Evolutionary conservation across 2,797 vertebrate species (phyloP).

Genomic region (Sylvia borin): DNA sequence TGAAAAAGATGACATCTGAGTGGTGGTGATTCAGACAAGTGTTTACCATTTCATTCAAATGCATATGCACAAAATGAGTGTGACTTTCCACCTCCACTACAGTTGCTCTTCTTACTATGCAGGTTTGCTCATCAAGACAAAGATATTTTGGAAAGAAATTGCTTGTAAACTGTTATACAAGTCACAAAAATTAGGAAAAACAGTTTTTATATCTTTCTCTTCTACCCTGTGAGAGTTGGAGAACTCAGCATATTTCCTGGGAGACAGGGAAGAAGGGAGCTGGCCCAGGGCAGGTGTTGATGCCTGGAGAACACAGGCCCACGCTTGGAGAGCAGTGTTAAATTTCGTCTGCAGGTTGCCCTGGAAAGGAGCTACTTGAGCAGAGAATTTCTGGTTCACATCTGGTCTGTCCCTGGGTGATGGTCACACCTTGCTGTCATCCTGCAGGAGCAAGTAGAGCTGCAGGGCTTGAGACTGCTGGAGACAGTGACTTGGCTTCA

Average conservation of each 20-base stretch:
- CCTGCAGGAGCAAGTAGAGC: background rate
- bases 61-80: slow-evolving; percentile 24
- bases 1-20: slow-evolving; percentile 31
- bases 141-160: slow-evolving; percentile 9
- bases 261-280: background rate
- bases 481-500: background rate
- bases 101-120: slow-evolving; percentile 35
- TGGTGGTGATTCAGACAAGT: slow-evolving; percentile 47
- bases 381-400: background rate
- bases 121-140: slow-evolving; percentile 14
- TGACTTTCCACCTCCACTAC: slow-evolving; percentile 29
- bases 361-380: background rate
- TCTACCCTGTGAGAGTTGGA: background rate
- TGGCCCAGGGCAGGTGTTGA: background rate
- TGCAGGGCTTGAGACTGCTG: background rate
- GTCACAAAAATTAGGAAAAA: background rate
- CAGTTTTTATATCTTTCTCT: background rate
- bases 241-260: background rate
- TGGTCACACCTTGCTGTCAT: background rate
- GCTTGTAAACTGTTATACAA: background rate
- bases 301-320: background rate
- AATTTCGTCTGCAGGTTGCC: background rate
- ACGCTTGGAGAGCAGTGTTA: accelerated
- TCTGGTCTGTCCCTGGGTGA: background rate
- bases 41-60: slow-evolving; percentile 57